phyloP scores from a whole-genome alignment of 1,140 invertebrate species.

The Eulimnadia texana region DNA sequence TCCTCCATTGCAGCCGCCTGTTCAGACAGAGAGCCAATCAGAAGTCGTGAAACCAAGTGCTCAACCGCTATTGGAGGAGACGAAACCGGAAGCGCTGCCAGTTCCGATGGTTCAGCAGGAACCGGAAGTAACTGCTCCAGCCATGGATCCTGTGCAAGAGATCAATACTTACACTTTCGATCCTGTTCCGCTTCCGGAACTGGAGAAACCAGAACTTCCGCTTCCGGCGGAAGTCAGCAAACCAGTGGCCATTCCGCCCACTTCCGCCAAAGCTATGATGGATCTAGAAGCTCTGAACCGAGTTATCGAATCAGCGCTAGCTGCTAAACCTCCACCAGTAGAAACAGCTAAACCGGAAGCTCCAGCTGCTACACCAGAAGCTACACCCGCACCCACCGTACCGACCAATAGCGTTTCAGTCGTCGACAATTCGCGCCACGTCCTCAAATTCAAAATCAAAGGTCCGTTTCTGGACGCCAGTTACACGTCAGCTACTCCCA shows the following conservation, averaged over 20 bases:
- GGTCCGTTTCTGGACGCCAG: constrained; percentile 67
- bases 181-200: neutral
- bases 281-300: constrained; percentile 8
- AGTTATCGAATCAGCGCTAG: constrained; percentile 4
- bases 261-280: constrained; percentile 4
- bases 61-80: neutral
- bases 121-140: neutral
- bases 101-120: neutral
- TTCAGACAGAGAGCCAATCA: neutral
- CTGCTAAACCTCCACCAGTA: neutral
- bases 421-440: constrained; percentile 44
- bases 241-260: neutral
- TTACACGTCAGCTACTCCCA: constrained; percentile 31
- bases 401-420: neutral
- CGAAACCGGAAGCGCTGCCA: neutral
- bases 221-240: no score
- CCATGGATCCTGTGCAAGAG: neutral
- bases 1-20: neutral
- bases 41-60: neutral
- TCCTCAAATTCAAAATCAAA: constrained; percentile 79
- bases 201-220: neutral
- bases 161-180: neutral
- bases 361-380: neutral
- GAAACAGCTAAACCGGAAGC: constrained; percentile 5
- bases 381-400: neutral